Evolutionary conservation across 2,888 invertebrate species (phyloP).

Genomic region (Scaptomyza cyrtandrae): DNA sequence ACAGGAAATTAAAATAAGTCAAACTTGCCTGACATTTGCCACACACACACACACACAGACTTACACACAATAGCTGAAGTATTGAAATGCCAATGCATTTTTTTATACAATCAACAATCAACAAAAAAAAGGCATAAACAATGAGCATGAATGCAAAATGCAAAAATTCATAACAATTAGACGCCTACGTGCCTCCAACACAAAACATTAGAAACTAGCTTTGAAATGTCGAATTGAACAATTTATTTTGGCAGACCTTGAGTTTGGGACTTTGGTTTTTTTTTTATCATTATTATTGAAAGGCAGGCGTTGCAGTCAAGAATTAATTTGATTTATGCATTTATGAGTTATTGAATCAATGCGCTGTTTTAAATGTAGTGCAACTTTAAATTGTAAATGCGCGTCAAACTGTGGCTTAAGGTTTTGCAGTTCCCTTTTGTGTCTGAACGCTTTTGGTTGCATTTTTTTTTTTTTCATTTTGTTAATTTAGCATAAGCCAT

Average conservation of each 20-base stretch:
- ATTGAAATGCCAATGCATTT: conserved; percentile 61
- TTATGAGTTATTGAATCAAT: conserved; percentile 42
- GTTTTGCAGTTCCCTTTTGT: background rate
- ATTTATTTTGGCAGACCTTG: conserved; percentile 49
- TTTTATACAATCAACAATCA: conserved; percentile 46
- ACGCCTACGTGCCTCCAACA: conserved; percentile 66
- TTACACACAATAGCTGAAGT: conserved; percentile 7
- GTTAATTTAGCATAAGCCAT: conserved; percentile 42
- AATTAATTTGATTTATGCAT: conserved; percentile 58
- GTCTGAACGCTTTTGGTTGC: conserved; percentile 9
- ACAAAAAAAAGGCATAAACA: background rate
- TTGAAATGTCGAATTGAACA: conserved; percentile 35
- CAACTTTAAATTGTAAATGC: background rate
- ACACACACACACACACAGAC: conserved; percentile 19
- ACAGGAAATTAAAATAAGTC: conserved; percentile 35
- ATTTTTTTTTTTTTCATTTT: conserved; percentile 2
- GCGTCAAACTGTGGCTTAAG: conserved; percentile 7
- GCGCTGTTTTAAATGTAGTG: conserved; percentile 6
- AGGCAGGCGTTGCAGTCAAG: conserved; percentile 25
- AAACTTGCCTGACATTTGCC: conserved; percentile 56
- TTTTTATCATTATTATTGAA: conserved; percentile 46
- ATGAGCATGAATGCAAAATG: conserved; percentile 35
- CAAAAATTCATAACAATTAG: conserved; percentile 66
- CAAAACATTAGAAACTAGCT: conserved; percentile 15
- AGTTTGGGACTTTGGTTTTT: conserved; percentile 4